Evolutionary conservation across 2,888 invertebrate genomes (phyloP).

Genomic region (Drosophila nr. perissopoda): DNA sequence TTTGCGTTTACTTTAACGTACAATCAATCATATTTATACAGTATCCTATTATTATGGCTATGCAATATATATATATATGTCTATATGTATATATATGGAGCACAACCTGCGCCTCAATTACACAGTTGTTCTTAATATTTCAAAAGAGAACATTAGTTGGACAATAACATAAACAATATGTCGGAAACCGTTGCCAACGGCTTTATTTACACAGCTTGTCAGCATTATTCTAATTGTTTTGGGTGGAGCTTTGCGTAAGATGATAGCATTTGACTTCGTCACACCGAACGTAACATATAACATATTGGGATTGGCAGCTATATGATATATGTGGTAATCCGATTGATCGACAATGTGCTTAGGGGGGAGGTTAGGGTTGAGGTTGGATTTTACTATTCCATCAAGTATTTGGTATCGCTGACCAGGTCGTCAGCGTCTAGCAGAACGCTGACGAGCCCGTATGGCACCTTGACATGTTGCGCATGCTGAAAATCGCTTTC

Average conservation of each 20-base stretch:
- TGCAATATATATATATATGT: neutral
- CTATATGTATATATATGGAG: neutral
- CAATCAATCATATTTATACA: neutral
- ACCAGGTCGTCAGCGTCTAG: conserved; percentile 58
- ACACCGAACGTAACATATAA: neutral
- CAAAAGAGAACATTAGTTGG: conserved; percentile 7
- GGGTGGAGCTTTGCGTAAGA: conserved; percentile 9
- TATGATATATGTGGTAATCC: neutral
- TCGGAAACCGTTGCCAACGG: conserved; percentile 47
- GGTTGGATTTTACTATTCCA: conserved; percentile 33
- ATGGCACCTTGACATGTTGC: conserved; percentile 49
- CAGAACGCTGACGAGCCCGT: conserved; percentile 51
- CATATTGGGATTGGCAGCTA: neutral
- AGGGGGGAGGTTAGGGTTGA: neutral
- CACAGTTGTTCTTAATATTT: conserved; percentile 29
- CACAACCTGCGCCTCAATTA: conserved; percentile 23
- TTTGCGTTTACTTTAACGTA: neutral
- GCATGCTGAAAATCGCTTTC: conserved; percentile 55
- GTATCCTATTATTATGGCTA: neutral
- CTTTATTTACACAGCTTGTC: conserved; percentile 61
- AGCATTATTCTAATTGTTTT: conserved; percentile 40
- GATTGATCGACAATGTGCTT: conserved; percentile 3
- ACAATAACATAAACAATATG: conserved; percentile 11
- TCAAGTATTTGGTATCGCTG: conserved; percentile 61
- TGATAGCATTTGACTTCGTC: neutral